Base-by-base conservation (phyloP, 2,888 invertebrate species). In the Noctua janthe region DNA sequence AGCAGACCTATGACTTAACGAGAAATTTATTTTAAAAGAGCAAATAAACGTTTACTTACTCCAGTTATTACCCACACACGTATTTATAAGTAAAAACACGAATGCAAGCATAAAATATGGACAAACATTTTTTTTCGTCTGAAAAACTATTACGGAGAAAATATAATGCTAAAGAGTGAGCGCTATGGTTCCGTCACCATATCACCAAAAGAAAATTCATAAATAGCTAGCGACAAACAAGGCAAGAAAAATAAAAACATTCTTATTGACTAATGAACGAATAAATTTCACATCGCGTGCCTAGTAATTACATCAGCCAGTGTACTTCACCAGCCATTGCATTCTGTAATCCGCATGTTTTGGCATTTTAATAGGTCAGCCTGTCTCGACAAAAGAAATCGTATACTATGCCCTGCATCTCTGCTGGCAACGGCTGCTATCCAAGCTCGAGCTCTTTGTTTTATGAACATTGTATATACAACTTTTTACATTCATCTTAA, bases 311-410 rank as follows among this genome's bases (percentile, higher is more conserved):
- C 74, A 84, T 69, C 59, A 77, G 78, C 43, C 70, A 71, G 62
- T 78, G 64, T 76, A 74, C 59, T 62, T 74, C 29, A 83, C 54
- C 66, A 70, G 39, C 67, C 79, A 69, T 71, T 80, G 72, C 82
- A 86, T 86, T 88, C 80, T 78, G 80, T 72, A 85, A 73, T 72
- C 66, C 74, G 78, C 56, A 76, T 62, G 80, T 80, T 88, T 88
- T 74, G 78, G 75, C 56, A 77, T 85, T 77, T 80, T 85, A 80
- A 88, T 90, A 80, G 77, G 78, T 81, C 83, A 82, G 79, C 67
- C 72, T 66, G 80, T 71, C 72, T 74, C 74, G 59, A 71, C 75
- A 72, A 66, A 79, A 71, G 29, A 76, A 76, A 81, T 59, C 20
- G 77, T 75, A 72, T 78, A 64, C 70, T 72, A 62, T 23, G 72